phyloP scores from a whole-genome alignment of 2,888 invertebrate species.

The Penaeus monodon region DNA sequence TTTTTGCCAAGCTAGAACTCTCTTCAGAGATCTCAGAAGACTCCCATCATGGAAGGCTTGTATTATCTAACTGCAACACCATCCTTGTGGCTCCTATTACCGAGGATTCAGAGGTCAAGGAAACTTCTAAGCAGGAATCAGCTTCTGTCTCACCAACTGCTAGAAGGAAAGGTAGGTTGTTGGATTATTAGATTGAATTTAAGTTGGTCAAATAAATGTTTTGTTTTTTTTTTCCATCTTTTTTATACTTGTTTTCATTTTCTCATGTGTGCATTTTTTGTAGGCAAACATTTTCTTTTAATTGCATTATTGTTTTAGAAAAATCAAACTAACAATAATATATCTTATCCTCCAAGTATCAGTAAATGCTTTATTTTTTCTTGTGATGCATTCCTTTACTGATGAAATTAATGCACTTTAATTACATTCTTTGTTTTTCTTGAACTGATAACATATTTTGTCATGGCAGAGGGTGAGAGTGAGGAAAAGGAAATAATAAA shows the following conservation, averaged over 20 bases:
- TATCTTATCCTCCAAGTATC: background rate
- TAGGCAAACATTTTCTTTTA: too few relatives aligned
- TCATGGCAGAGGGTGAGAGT: background rate
- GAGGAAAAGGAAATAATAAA: background rate
- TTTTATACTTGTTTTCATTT: background rate
- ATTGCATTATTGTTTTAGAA: too few relatives aligned
- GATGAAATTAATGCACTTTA: background rate
- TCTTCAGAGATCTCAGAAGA: slow-evolving; percentile 85
- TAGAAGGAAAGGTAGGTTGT: too few relatives aligned
- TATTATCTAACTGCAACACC: slow-evolving; percentile 81
- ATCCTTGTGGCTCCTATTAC: slow-evolving; percentile 73
- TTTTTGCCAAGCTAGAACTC: slow-evolving; percentile 80
- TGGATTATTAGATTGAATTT: too few relatives aligned
- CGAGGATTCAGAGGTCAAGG: background rate
- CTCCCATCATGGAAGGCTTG: slow-evolving; percentile 83
- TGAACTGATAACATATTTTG: background rate
- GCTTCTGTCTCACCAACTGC: too few relatives aligned
- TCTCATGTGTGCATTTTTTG: too few relatives aligned
- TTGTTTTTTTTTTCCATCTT: too few relatives aligned
- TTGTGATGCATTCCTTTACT: background rate
- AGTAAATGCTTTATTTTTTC: background rate
- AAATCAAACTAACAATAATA: background rate
- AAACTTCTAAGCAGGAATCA: too few relatives aligned
- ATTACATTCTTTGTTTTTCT: background rate
- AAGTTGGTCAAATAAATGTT: too few relatives aligned